Conservation (phyloP, 1,140 invertebrate genomes). For the Eubasilissa regina region DNA sequence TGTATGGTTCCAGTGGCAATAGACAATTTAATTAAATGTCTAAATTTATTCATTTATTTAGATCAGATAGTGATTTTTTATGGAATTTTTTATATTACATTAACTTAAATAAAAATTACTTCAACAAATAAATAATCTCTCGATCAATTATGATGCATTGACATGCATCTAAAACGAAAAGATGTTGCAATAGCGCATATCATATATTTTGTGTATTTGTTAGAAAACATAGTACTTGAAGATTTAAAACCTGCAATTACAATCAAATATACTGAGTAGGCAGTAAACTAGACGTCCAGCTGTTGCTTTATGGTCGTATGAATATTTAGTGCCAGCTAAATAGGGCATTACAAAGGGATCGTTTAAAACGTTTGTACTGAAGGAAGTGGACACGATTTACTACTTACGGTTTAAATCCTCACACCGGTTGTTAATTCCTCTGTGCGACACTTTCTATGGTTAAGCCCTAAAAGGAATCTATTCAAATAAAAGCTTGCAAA, state of each 20-base stretch:
- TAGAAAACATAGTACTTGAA: too few relatives aligned
- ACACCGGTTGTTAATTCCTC: slow-evolving; percentile 25
- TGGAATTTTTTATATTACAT: too few relatives aligned
- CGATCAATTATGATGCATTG: too few relatives aligned
- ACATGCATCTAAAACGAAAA: too few relatives aligned
- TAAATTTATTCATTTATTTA: too few relatives aligned
- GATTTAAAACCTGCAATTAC: neutral
- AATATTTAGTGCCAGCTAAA: slow-evolving; percentile 55
- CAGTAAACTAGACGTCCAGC: neutral
- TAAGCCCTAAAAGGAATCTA: slow-evolving; percentile 26
- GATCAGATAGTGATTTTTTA: too few relatives aligned
- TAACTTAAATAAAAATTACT: too few relatives aligned
- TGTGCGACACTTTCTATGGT: slow-evolving; percentile 3
- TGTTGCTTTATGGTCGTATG: slow-evolving; percentile 3
- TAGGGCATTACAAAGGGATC: slow-evolving; percentile 47
- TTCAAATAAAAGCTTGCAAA: slow-evolving; percentile 37
- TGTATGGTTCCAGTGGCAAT: too few relatives aligned
- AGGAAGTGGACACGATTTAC: slow-evolving; percentile 56
- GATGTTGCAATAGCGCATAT: too few relatives aligned
- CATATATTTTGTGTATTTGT: too few relatives aligned
- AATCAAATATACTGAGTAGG: neutral
- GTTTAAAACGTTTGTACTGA: slow-evolving; percentile 49
- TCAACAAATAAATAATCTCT: too few relatives aligned
- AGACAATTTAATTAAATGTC: too few relatives aligned
- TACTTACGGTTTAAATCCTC: slow-evolving; percentile 42